Conservation (phyloP, 2,113 vertebrate genomes). For the Raja brachyura region DNA sequence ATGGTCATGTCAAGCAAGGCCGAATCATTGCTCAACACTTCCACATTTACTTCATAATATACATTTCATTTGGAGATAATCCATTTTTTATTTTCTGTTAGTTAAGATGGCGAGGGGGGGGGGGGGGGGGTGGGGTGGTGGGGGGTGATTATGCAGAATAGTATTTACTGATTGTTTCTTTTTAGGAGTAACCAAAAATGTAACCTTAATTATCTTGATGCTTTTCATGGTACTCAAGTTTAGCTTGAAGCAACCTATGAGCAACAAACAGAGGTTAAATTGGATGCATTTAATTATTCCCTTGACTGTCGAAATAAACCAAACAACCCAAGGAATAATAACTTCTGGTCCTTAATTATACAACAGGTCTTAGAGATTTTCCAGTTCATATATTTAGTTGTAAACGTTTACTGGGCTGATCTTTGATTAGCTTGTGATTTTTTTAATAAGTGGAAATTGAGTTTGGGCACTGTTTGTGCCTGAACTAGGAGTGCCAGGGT, state of each 20-base stretch:
- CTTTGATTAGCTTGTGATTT: neutral
- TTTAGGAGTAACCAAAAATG: neutral
- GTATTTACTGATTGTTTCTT: neutral
- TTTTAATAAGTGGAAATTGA: neutral
- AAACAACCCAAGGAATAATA: neutral
- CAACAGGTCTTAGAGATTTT: neutral
- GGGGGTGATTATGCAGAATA: neutral
- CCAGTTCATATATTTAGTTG: neutral
- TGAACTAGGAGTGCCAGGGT: neutral
- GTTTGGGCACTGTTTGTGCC: neutral
- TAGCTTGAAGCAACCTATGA: neutral
- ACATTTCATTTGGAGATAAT: neutral
- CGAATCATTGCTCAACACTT: too few species aligned
- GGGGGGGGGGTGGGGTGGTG: neutral
- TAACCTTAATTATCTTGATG: too few species aligned
- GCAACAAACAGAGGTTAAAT: neutral
- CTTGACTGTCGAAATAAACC: neutral
- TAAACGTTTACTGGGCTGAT: neutral
- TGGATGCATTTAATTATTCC: neutral
- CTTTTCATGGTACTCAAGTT: neutral
- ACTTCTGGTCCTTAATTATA: neutral
- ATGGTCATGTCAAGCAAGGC: too few species aligned
- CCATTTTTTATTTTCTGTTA: neutral
- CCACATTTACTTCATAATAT: neutral
- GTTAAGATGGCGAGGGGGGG: too few species aligned